Conservation (phyloP, 2,797 vertebrate genomes). For the Anas flavirostris region DNA sequence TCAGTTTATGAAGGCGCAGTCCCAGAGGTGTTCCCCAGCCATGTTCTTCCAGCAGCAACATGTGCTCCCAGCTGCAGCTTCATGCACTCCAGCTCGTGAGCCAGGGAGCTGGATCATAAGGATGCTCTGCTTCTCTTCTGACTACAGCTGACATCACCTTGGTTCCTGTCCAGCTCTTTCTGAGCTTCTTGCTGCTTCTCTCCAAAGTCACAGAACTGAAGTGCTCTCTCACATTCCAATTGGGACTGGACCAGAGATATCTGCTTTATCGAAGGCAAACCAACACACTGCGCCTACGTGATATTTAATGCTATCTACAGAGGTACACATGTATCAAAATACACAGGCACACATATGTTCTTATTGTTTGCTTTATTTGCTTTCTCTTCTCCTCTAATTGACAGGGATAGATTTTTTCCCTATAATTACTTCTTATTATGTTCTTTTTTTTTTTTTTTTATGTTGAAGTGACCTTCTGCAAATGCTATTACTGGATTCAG, state of each 20-base stretch:
- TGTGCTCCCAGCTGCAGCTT: background rate
- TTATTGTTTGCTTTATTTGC: background rate
- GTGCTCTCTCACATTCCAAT: background rate
- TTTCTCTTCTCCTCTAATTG: background rate
- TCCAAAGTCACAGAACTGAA: background rate
- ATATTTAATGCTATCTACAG: background rate
- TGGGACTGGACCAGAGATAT: background rate
- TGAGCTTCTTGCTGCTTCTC: background rate
- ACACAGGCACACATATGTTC: fast-evolving
- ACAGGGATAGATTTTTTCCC: background rate
- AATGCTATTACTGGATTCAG: background rate
- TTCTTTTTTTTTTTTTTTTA: background rate
- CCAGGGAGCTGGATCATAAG: background rate
- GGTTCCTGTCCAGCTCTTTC: background rate
- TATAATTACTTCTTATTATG: background rate
- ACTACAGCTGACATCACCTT: background rate
- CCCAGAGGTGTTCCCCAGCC: background rate
- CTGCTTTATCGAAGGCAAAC: background rate
- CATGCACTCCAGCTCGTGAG: background rate
- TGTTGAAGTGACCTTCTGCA: background rate
- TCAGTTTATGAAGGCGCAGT: background rate
- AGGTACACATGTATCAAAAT: background rate
- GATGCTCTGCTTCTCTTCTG: fast-evolving
- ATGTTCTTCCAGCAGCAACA: too few relatives aligned
- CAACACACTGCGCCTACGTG: background rate